These are phyloP conservation scores for Acanthoscelides obtectus DNA, from an alignment of 2,888 invertebrate species.

Conservation along the genomic window DNA sequence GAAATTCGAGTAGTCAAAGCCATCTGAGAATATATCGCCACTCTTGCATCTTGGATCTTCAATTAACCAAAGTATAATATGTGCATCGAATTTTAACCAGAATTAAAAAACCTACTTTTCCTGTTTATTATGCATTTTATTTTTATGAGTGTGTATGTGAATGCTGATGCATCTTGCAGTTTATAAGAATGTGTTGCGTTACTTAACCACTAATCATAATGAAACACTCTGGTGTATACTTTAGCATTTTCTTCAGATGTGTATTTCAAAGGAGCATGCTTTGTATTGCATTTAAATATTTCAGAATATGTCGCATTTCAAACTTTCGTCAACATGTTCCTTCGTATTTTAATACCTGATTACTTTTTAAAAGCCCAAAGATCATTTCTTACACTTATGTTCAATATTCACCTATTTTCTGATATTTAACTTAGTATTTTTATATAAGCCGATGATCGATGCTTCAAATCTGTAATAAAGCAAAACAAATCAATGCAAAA, in stretches of 20 bases:
- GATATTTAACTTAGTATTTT: no score
- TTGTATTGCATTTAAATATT: no score
- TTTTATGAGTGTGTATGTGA: not conserved
- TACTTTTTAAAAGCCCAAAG: no score
- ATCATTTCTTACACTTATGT: no score
- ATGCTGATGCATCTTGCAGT: not conserved
- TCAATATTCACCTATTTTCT: no score
- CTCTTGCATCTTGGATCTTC: not conserved
- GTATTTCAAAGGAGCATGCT: no score
- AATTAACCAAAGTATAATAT: not conserved
- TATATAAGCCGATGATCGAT: no score
- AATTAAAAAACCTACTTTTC: not conserved
- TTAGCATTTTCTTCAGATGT: not conserved
- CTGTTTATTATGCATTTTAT: not conserved
- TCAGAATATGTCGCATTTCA: no score
- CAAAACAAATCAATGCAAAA: no score
- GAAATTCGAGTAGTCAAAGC: not conserved
- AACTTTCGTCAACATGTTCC: no score
- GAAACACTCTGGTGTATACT: not conserved
- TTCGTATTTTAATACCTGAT: no score
- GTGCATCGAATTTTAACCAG: not conserved
- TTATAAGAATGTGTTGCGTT: not conserved
- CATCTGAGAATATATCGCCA: not conserved
- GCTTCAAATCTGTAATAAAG: no score
- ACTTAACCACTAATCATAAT: not conserved